Percentiles rank a stretch among this genome's conserved stretches.
phyloP scores from a whole-genome alignment of 2,113 vertebrate species.

The Gymnogyps californianus region DNA sequence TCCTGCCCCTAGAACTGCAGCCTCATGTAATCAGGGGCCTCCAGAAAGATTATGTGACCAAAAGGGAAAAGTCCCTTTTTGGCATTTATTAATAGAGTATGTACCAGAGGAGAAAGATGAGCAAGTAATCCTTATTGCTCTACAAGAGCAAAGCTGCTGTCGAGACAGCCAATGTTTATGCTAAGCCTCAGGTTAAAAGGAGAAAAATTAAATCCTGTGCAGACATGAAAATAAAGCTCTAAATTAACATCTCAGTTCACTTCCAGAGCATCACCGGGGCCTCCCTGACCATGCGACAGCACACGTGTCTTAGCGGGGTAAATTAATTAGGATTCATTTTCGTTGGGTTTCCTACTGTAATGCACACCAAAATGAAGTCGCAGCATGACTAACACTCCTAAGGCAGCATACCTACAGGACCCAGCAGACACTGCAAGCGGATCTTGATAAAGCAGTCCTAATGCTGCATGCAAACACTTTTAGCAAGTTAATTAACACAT shows the following conservation, averaged over 20 bases:
- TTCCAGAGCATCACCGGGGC: neutral
- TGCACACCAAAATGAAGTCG: neutral
- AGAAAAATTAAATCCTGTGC: neutral
- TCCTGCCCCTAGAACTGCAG: neutral
- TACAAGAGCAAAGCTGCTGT: neutral
- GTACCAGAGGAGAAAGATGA: neutral
- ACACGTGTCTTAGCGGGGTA: neutral
- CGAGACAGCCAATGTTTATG: neutral
- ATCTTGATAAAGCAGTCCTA: neutral
- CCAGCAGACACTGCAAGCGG: neutral
- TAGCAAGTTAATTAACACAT: neutral
- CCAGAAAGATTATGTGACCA: neutral
- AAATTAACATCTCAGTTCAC: neutral
- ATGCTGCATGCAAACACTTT: neutral
- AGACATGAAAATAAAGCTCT: neutral
- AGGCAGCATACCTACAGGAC: neutral
- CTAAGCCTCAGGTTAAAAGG: neutral
- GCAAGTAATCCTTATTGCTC: neutral
- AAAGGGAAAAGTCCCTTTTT: neutral
- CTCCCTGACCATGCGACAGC: neutral
- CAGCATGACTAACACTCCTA: neutral
- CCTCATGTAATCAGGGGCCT: neutral
- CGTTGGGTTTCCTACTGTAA: neutral
- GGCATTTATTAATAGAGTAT: neutral
- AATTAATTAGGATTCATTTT: neutral